A percentile compares a stretch with the other conserved stretches of the same genome.
These are phyloP conservation scores for Ennomos fuscantarius DNA, from an alignment of 2,888 invertebrate genomes.

Conservation along the genomic window DNA sequence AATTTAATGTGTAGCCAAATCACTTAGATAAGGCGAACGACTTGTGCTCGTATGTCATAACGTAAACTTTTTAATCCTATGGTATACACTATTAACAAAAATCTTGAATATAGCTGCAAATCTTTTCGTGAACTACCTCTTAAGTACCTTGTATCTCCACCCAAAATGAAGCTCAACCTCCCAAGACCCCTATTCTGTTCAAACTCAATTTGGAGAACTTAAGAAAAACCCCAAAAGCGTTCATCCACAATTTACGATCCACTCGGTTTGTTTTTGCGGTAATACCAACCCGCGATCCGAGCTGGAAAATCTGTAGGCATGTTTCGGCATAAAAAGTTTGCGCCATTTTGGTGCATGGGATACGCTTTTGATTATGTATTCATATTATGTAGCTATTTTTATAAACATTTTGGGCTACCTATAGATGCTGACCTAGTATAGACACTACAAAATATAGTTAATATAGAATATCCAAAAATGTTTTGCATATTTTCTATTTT, in stretches of 20 bases:
- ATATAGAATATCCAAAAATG: no score
- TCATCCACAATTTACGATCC: conserved; percentile 68
- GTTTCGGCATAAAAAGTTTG: conserved; percentile 62
- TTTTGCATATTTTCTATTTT: no score
- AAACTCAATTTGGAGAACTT: conserved; percentile 70
- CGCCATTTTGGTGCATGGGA: conserved; percentile 25
- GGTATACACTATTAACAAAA: no score
- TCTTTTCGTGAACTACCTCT: background rate
- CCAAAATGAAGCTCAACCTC: conserved; percentile 25
- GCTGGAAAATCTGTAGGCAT: conserved; percentile 65
- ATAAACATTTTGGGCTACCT: no score
- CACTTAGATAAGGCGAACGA: no score
- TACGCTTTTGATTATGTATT: background rate
- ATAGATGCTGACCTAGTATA: no score
- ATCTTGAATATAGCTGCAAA: background rate
- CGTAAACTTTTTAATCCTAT: no score
- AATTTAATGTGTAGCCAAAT: no score
- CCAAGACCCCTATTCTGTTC: conserved; percentile 40
- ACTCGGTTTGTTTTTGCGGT: conserved; percentile 70
- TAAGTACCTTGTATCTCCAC: conserved; percentile 12
- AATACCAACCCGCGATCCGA: conserved; percentile 60
- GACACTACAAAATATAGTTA: no score
- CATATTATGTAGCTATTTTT: no score
- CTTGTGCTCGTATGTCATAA: no score
- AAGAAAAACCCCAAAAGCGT: conserved; percentile 60